Base-by-base conservation (phyloP, 23 tunicate genomes). In the Phallusia fumigata region DNA sequence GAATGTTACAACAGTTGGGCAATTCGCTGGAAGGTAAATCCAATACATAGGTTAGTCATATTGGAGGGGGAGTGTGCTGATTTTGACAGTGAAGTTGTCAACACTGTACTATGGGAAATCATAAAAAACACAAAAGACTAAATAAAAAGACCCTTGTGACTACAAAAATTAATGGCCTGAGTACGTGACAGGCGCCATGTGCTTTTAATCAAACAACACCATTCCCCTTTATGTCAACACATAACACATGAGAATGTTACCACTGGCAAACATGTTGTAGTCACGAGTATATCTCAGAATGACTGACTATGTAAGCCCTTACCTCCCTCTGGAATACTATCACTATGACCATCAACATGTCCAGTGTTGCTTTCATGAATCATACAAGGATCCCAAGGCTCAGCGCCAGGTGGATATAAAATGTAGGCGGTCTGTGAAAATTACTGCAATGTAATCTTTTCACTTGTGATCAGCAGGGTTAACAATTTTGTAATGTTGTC, bases 391-490 rank as follows among this genome's bases (percentile, higher is more conserved):
- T 92, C 91, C 97, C 92, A 87, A 28, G 80, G 73, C 19, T 80
- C 32, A 19, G 81, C 86, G 34, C 83, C 35, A 26, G 97, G 97
- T 28, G 97, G 97, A 77, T 92, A 92, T 32, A 92, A 49, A 8
- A 92, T 92, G 80, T 92, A 92, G 1, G 97, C 97, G 32, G 86
- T 92, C 97, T 92, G 89, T 45, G 8, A 52, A 45, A n/a, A 73
- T 21, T 40, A 40, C 47, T 40, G 10, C 47, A 40, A 40, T n/a
- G n/a, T n/a, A n/a, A n/a, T 44, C 12, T 0, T 0, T 16, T 0
- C 15, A 49, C 33, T 31, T 32, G 21, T 80, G 79, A 58, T 18
- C 32, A 3, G 6, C 31, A 75, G 36, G 12, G 26, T 22, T 28
- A 5, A 33, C 8, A 28, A 75, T 33, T 33, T 5, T 40, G 47